Conservation (phyloP, 2,888 invertebrate species). For the Plebejus argus region DNA sequence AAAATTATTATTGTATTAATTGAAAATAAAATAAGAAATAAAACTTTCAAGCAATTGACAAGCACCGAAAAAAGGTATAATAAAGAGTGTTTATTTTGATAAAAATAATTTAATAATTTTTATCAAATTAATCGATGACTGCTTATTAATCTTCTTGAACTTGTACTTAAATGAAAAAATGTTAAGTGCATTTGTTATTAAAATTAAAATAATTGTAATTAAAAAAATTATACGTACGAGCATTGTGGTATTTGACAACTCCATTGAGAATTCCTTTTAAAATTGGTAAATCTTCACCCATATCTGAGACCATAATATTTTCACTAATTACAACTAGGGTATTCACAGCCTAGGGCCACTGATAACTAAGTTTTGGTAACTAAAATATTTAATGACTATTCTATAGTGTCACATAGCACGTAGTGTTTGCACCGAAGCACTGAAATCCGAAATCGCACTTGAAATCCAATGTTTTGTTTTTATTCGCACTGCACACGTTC, state of each 20-base stretch:
- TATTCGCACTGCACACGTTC: slow-evolving; percentile 56
- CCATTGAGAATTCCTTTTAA: slow-evolving; percentile 95
- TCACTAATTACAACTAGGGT: slow-evolving; percentile 63
- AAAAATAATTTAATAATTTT: not conserved
- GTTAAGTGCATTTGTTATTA: not conserved
- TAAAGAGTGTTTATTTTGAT: not conserved
- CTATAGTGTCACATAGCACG: slow-evolving; percentile 52
- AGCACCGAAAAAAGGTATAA: not conserved
- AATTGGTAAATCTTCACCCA: slow-evolving; percentile 95
- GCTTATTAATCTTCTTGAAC: slow-evolving; percentile 22
- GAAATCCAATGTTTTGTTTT: slow-evolving; percentile 62
- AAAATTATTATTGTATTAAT: not conserved
- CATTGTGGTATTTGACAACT: slow-evolving; percentile 95
- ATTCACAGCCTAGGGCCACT: slow-evolving; percentile 77
- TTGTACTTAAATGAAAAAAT: slow-evolving; percentile 2
- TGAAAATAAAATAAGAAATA: not conserved
- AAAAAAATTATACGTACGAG: slow-evolving; percentile 87
- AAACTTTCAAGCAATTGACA: not conserved
- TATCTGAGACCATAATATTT: slow-evolving; percentile 80
- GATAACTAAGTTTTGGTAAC: slow-evolving; percentile 72
- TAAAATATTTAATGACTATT: slow-evolving; percentile 58
- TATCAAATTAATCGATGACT: not conserved
- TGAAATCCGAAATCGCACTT: slow-evolving; percentile 67
- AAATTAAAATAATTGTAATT: slow-evolving; percentile 24
- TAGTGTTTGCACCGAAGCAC: slow-evolving; percentile 59